Base-by-base conservation (phyloP, 2,797 vertebrate species). In the Danio albolineatus region DNA sequence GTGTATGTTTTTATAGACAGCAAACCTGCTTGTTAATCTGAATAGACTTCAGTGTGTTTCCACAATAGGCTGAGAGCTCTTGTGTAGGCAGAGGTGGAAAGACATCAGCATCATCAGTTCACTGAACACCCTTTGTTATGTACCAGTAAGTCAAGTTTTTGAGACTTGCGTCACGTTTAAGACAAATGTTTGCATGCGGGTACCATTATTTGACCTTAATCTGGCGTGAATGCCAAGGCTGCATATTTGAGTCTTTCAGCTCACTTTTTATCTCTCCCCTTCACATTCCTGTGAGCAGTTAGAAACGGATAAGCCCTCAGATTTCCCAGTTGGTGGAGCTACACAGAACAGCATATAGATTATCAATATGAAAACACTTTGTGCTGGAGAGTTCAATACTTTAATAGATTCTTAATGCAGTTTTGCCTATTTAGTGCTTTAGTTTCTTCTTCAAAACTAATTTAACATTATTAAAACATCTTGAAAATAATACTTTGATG, bases 61-160 rank as follows among this genome's bases (percentile, higher is more conserved):
- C n/a, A 70, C 49, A 70, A 41, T 19, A 54, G 10, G 36, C n/a
- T 54, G 36, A 70, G 36, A 54, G 49, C 54, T 10, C 16, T 19
- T 43, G 39, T 62, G 60, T 62, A 62, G 67, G 49, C 67, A 70
- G n/a, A 4, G 2, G n/a, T 70, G 49, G 49, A 73, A 46, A 59
- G 3, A n/a, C 39, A 28, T 46, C 41, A 73, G 21, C 17, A 39
- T 16, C 19, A 39, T 73, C 19, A 21, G 6, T 72, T 72, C 13
- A 43, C 16, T 57, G n/a, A 73, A 59, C 51, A 46, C 54, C 54
- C 57, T 60, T 82, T 76, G 65, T 81, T 38, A 59, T 44, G 59
- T 69, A 65, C 76, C 49, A 48, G 76, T 71, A 66, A 46, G 39
- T 79, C 79, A 60, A 78, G 76, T 74, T 84, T 39, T 76, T 16